These are phyloP conservation scores for Bugulina stolonifera DNA, from an alignment of 2,888 invertebrate genomes.

Conservation along the genomic window DNA sequence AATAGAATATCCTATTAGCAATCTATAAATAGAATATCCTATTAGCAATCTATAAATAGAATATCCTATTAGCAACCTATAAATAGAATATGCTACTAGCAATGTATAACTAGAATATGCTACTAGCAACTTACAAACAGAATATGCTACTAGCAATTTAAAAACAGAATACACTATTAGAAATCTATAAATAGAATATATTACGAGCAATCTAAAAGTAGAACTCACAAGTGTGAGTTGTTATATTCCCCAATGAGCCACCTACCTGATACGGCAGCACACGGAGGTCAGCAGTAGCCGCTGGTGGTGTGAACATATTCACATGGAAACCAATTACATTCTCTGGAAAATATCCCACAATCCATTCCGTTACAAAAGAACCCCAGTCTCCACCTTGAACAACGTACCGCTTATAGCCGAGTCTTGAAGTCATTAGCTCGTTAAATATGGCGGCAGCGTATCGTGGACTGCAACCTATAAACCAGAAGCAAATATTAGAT, in stretches of 20 bases:
- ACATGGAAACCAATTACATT: neutral
- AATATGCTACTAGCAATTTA: too few species aligned
- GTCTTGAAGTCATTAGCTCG: constrained; percentile 62
- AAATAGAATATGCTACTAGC: neutral
- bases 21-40: neutral
- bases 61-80: neutral
- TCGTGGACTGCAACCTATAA: constrained; percentile 4
- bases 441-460: constrained; percentile 1
- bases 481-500: too few species aligned
- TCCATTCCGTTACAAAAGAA: constrained; percentile 59
- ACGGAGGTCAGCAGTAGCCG: neutral
- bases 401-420: constrained; percentile 65
- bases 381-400: constrained; percentile 82
- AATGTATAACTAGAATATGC: neutral
- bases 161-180: too few species aligned
- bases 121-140: neutral
- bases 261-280: neutral
- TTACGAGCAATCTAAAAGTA: neutral
- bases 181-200: neutral
- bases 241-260: neutral
- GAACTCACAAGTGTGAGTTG: too few species aligned
- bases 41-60: neutral
- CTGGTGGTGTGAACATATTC: neutral
- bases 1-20: too few species aligned
- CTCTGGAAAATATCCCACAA: constrained; percentile 63